Evolutionary conservation across 64 coral and sea anemone species (phyloP).

Genomic region (Hydrozoanthus tunicans): DNA sequence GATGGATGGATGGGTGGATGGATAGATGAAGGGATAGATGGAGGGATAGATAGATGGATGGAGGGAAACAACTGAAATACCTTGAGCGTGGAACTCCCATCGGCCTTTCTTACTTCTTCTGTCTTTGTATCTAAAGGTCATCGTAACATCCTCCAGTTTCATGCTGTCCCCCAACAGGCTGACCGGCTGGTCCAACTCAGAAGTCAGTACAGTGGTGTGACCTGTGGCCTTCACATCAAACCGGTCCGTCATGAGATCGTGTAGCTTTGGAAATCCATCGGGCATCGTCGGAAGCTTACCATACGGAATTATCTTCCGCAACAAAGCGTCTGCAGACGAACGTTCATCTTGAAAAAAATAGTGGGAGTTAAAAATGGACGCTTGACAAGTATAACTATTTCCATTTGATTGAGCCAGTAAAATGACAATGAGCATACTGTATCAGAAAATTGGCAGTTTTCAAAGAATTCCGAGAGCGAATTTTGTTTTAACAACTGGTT

Average conservation of each 20-base stretch:
- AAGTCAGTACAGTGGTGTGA: constrained; percentile 57
- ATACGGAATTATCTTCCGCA: constrained; percentile 50
- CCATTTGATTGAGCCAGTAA: no score
- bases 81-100: constrained; percentile 92
- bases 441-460: no score
- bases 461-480: no score
- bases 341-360: neutral
- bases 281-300: constrained; percentile 57
- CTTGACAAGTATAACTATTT: no score
- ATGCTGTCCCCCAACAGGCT: constrained; percentile 75
- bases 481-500: no score
- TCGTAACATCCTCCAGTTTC: constrained; percentile 69
- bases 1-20: no score
- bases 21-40: no score
- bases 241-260: constrained; percentile 54
- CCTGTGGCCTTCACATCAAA: constrained; percentile 61
- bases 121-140: constrained; percentile 86
- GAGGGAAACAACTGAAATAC: neutral
- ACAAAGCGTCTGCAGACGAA: constrained; percentile 25
- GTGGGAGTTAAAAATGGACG: neutral
- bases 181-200: constrained; percentile 84
- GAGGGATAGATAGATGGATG: neutral
- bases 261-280: constrained; percentile 58
- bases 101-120: constrained; percentile 47
- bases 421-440: no score